Conservation (phyloP, 1,140 invertebrate species). For the Bombus confusus region DNA sequence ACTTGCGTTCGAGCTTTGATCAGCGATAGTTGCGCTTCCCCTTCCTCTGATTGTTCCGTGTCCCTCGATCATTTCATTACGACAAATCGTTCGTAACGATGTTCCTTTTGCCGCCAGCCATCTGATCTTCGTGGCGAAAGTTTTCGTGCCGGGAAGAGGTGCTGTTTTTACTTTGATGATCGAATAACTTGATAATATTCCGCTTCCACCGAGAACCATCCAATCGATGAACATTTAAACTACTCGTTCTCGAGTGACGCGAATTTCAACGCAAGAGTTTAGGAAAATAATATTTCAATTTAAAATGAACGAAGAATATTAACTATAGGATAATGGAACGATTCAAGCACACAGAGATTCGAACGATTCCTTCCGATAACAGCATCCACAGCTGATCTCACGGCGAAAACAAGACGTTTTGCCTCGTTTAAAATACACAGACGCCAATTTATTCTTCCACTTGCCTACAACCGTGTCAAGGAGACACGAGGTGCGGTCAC, state of each 20-base stretch:
- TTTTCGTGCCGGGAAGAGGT: background rate
- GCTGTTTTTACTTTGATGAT: background rate
- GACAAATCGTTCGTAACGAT: slow-evolving; percentile 8
- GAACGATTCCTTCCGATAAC: too few species aligned
- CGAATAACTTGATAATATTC: background rate
- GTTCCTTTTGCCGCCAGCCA: background rate
- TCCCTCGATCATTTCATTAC: slow-evolving; percentile 17
- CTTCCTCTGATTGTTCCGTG: slow-evolving; percentile 12
- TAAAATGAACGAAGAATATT: too few species aligned
- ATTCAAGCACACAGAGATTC: too few species aligned
- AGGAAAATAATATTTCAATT: too few species aligned
- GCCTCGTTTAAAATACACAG: background rate
- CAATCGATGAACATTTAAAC: background rate
- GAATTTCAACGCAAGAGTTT: background rate
- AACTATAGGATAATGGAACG: too few species aligned
- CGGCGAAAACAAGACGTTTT: background rate
- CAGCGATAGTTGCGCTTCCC: slow-evolving; percentile 11
- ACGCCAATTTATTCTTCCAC: background rate
- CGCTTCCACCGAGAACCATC: accelerated
- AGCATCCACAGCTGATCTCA: background rate
- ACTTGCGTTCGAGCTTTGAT: slow-evolving; percentile 45
- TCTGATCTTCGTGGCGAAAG: background rate
- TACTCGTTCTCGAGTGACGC: background rate
- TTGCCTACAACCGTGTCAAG: background rate
- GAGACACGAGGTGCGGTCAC: background rate